Evolutionary conservation across 2,888 invertebrate genomes (phyloP).

Genomic region (Morpho helenor): DNA sequence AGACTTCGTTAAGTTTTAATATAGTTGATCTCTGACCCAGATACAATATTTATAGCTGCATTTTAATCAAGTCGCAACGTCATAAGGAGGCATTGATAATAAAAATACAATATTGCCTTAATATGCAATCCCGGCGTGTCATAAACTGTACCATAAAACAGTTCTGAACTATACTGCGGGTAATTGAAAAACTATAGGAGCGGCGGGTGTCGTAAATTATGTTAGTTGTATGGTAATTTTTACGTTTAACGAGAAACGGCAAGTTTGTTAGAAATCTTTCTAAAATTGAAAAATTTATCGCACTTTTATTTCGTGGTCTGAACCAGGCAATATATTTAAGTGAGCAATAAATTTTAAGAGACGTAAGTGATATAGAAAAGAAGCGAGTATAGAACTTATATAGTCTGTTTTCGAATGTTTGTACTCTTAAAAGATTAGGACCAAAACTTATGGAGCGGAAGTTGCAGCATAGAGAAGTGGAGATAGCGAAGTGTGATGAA

Average conservation of each 20-base stretch:
- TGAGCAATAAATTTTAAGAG: neutral
- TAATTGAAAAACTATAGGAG: constrained; percentile 27
- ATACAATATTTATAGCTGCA: constrained; percentile 11
- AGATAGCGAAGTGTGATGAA: no score
- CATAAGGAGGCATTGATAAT: constrained; percentile 9
- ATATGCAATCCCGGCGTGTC: constrained; percentile 17
- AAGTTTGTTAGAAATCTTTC: constrained; percentile 2
- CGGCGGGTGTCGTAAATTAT: constrained; percentile 20
- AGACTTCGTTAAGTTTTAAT: neutral
- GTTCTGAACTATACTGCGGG: constrained; percentile 12
- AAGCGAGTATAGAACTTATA: no score
- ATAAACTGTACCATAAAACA: constrained; percentile 22
- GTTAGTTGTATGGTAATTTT: constrained; percentile 14
- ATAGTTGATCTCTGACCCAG: constrained; percentile 2
- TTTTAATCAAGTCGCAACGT: constrained; percentile 11
- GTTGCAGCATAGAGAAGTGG: no score
- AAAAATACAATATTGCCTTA: constrained; percentile 16
- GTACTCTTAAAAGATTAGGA: no score
- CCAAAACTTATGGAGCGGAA: no score
- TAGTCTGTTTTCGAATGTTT: no score
- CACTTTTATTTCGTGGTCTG: no score
- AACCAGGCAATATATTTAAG: no score
- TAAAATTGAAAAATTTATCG: neutral
- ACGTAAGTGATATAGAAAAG: no score
- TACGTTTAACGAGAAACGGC: constrained; percentile 2